Conservation (phyloP, 2,113 vertebrate species). For the Psittacara wagleri region DNA sequence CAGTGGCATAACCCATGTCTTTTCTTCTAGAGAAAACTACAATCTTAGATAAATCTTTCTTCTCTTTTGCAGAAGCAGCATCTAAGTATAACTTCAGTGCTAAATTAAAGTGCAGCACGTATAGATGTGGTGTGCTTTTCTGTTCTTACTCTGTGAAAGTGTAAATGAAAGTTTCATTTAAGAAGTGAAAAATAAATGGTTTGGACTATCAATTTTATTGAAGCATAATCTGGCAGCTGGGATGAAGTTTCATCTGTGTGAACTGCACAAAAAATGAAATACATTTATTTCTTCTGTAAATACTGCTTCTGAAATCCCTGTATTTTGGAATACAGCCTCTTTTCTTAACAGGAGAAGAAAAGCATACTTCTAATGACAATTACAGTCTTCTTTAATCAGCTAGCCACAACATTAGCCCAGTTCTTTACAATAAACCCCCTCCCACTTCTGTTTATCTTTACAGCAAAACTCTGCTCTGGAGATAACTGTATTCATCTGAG, state of each 20-base stretch:
- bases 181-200: background rate
- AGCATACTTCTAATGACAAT: background rate
- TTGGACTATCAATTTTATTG: background rate
- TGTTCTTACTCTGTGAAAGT: background rate
- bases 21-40: background rate
- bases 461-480: background rate
- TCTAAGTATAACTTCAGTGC: background rate
- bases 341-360: background rate
- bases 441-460: background rate
- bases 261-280: background rate
- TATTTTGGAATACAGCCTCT: background rate
- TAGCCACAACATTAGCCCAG: background rate
- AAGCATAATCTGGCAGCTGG: background rate
- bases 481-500: background rate
- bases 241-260: background rate
- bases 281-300: background rate
- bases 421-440: background rate
- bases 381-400: background rate
- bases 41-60: background rate
- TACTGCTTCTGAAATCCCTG: background rate
- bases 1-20: accelerated
- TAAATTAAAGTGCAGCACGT: background rate
- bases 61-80: background rate
- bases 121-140: background rate
- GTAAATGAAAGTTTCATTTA: background rate